Base-by-base conservation (phyloP, 2,113 vertebrate genomes). In the Syngnathus floridae region DNA sequence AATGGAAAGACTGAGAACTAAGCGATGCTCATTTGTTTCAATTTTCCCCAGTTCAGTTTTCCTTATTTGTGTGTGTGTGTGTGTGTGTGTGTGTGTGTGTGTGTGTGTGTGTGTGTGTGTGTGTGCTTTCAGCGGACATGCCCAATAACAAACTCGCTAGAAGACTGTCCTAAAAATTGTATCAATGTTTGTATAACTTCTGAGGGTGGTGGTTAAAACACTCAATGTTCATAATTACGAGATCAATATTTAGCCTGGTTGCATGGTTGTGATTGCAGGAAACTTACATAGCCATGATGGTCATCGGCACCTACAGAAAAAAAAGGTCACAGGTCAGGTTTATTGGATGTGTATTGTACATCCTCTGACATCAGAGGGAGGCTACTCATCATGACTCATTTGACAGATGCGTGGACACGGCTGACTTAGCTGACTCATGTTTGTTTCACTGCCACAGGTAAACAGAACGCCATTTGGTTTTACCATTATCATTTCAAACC, bases 221-320 rank as follows among this genome's bases (percentile, higher is more conserved):
- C 4, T 11, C 41, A 45, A 10, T 43, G 41, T 11, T 43, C 13
- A 13, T 12, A 43, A 43, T 43, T 43, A 3, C 41, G 41, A 12
- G 41, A 43, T 11, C 10, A 45, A 21, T 52, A 21, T 3, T 52
- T 9, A 31, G 22, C 13, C 52, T 31, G 12, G 13, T 26, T 55
- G 21, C 5, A 12, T 26, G 22, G 52, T 31, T 31, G 22, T 55
- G 52, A 55, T n/a, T 12, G 37, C 5, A 35, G 7, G 10, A 48
- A 76, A 87, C 86, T 89, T 57, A 88, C 86, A 36, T 82, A 83
- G 70, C 81, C 82, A 31, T 57, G 77, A 16, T 40, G 66, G n/a
- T 84, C 84, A 40, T 46, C 69, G 52, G 73, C 77, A 71, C 72
- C 86, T 86, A 59, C 13, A 76, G 67, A 64, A 40, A 65, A 72